A percentile compares a stretch with the other conserved stretches of the same genome.
Evolutionary conservation across 2,888 invertebrate genomes (phyloP).

Genomic region (Pterostichus madidus): DNA sequence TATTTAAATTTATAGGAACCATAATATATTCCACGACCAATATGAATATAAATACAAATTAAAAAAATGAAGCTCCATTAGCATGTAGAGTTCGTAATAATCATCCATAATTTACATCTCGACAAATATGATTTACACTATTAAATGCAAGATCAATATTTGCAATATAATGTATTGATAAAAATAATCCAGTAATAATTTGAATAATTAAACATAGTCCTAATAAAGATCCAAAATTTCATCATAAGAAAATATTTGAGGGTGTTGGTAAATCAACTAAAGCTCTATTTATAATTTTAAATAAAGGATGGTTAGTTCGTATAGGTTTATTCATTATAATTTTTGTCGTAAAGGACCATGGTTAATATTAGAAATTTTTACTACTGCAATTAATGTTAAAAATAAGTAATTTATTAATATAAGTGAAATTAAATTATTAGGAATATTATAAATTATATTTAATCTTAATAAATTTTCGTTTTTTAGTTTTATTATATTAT

Average conservation of each 20-base stretch:
- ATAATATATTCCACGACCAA: constrained; percentile 83
- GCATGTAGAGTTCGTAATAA: constrained; percentile 84
- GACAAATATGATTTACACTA: constrained; percentile 84
- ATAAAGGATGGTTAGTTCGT: constrained; percentile 78
- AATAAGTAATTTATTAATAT: constrained; percentile 82
- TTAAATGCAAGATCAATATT: constrained; percentile 83
- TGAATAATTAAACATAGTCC: constrained; percentile 79
- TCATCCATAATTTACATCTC: constrained; percentile 86
- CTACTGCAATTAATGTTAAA: constrained; percentile 70
- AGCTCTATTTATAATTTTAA: constrained; percentile 82
- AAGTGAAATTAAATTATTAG: constrained; percentile 78
- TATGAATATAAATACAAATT: constrained; percentile 84
- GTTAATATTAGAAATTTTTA: constrained; percentile 81
- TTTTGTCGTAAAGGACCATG: constrained; percentile 79
- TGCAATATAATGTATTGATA: constrained; percentile 85
- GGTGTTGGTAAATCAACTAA: constrained; percentile 82
- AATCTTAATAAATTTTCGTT: constrained; percentile 77
- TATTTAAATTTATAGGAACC: constrained; percentile 73
- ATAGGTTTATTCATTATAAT: constrained; percentile 79
- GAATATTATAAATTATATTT: constrained; percentile 80
- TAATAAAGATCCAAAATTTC: constrained; percentile 86
- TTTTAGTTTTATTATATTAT: constrained; percentile 74
- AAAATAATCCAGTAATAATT: constrained; percentile 84
- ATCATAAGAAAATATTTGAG: constrained; percentile 82
- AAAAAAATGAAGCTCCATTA: constrained; percentile 88